Percentiles rank a stretch among this genome's conserved stretches.
phyloP scores from a whole-genome alignment of 2,797 vertebrate genomes.

The Hirundo rustica region DNA sequence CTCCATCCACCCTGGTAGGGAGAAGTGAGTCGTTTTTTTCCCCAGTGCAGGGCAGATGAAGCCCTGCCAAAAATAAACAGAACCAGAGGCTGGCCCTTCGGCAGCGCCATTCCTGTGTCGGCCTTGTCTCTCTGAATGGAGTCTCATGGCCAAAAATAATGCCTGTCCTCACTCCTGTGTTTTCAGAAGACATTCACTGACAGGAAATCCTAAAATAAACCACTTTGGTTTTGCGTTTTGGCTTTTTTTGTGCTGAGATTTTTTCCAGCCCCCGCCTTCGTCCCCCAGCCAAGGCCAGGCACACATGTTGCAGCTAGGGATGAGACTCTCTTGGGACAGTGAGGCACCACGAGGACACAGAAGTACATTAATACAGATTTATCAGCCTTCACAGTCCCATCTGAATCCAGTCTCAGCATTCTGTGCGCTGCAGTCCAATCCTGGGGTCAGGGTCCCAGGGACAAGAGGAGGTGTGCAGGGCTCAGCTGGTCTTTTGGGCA shows the following conservation, averaged over 20 bases:
- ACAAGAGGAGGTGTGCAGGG: not conserved
- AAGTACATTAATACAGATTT: not conserved
- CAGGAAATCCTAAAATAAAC: slow-evolving; percentile 68
- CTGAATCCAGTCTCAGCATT: fast-evolving
- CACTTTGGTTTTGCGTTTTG: slow-evolving; percentile 40
- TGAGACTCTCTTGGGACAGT: not conserved
- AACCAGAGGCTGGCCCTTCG: not conserved
- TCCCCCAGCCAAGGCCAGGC: not conserved
- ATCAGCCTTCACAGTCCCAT: not conserved
- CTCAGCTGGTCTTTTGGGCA: not conserved
- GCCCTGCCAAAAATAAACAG: slow-evolving; percentile 6
- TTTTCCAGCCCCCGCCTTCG: not conserved
- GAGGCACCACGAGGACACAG: not conserved
- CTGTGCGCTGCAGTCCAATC: not conserved
- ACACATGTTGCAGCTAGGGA: not conserved
- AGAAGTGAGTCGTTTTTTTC: not conserved
- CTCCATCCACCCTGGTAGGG: not conserved
- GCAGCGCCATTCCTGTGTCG: fast-evolving
- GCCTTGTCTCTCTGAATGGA: slow-evolving; percentile 37
- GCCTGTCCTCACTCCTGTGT: slow-evolving; percentile 29
- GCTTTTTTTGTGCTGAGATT: slow-evolving; percentile 10
- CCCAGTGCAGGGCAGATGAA: not conserved
- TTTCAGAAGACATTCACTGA: slow-evolving; percentile 49
- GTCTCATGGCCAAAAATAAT: slow-evolving; percentile 57
- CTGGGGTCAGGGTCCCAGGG: not conserved